Evolutionary conservation across 2,888 invertebrate genomes (phyloP), one percentile per base, ranked within the genome.

Genomic region (Xanthorhoe designata): DNA sequence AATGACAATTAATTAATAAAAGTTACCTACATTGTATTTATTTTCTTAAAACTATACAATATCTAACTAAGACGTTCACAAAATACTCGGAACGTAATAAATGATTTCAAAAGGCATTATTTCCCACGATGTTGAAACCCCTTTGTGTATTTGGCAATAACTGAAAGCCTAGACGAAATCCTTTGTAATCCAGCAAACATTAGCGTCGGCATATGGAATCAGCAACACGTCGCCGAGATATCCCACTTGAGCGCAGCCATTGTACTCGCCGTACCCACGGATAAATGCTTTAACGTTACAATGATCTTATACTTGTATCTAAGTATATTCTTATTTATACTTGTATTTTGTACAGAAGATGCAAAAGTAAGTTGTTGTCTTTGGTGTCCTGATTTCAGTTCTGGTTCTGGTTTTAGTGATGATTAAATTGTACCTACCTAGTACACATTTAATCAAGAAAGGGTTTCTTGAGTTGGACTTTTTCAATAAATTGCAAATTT

Each of bases 231-330:
- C 85, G 88, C 84, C 78, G 68, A 50, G 80, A 88, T 88, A 89
- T 88, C 86, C 87, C 84, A 81, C 80, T 84, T 88, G 86, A 89
- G 87, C 86, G 83, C 80, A 72, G 82, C 81, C 78, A 79, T 87
- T 87, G 86, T 87, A 80, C 65, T 74, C 73, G 38, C 35, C 59
- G 42, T 59, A 51, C 59, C 68, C 58, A 66, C 79, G 84, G 87
- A 90, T 88, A 87, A 86, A 86, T 80, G 54, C 53, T 9, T 17
- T 15, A 53, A 53, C 52, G 6, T 57, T 57, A 59, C 51, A 42
- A 50, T 58, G 19, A 29, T 50, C 32, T 17, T 47, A n/a, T 47
- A 47, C 15, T 17, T 47, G 17, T 47, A 45, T 5, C 45, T 45
- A 17, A 47, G 38, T 42, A 42, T 42, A 13, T 35, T 13, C 13